Base-by-base conservation (phyloP, 2,797 vertebrate genomes). In the Notolepis coatsorum region DNA sequence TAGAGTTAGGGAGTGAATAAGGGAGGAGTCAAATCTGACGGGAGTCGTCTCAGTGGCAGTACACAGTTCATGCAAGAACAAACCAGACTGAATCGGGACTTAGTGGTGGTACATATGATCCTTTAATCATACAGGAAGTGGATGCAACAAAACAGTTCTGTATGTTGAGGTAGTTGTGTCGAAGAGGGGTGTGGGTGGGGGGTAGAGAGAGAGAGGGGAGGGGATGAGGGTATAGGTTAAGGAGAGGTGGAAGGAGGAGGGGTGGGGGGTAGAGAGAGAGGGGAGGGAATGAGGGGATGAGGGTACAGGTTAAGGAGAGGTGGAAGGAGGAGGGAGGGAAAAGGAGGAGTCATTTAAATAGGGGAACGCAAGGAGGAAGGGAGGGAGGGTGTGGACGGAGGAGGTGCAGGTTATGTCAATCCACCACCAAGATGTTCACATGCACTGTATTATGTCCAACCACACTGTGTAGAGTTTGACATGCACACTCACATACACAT, bases 381-480 rank as follows among this genome's bases (percentile, higher is more conserved):
- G 31, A 35, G 8, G 31, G 48, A 52, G 28, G 45, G 9, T 48
- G 12, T 74, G 80, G 75, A 84, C 20, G 56, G 79, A 81, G 45
- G 39, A 56, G n/a, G 58, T 57, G 46, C 59, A 58, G 54, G 30
- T 50, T 43, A 9, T 12, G 4, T 25, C 7, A 47, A 75, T 48
- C 75, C 72, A 70, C 69, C 78, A 78, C 55, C 76, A 54, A 66
- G 64, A 75, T 24, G 24, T 51, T 3, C 31, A 70, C 80, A 82
- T 82, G 80, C 78, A 75, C 20, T 1, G 30, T 7, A 28, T 62
- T 21, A 51, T 15, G 17, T 62, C 37, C 45, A 62, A 43, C 13
- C 31, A 37, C 30, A 3, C 24, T 42, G 68, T 30, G 3, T 13
- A n/a, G 35, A n/a, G 15, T n/a, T 4, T 38, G 12, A 38, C 4